Percentiles rank a stretch among this genome's conserved stretches.
Conservation (phyloP, 2,113 vertebrate genomes). For the Podarcis muralis region DNA sequence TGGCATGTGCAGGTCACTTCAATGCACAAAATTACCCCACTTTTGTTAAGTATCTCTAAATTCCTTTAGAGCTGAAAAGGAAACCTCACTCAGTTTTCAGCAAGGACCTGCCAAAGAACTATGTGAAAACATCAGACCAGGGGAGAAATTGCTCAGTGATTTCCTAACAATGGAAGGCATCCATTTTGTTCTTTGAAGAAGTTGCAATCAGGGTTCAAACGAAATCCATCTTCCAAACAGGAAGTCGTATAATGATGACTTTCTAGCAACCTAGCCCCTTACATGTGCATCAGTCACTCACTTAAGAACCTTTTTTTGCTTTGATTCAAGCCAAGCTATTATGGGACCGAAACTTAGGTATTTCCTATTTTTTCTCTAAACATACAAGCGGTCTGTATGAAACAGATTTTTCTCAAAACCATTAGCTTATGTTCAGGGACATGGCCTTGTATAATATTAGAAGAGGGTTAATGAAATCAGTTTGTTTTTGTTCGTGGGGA, state of each 20-base stretch:
- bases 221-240: slow-evolving; percentile 69
- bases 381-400: neutral
- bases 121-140: neutral
- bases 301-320: slow-evolving; percentile 21
- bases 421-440: slow-evolving; percentile 34
- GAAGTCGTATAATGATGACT: slow-evolving; percentile 62
- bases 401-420: slow-evolving; percentile 18
- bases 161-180: slow-evolving; percentile 46
- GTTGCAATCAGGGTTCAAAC: slow-evolving; percentile 41
- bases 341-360: neutral
- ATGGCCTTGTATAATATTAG: slow-evolving; percentile 13
- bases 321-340: slow-evolving; percentile 33
- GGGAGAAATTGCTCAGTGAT: slow-evolving; percentile 30
- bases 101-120: slow-evolving; percentile 30
- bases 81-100: slow-evolving; percentile 43
- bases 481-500: slow-evolving; percentile 43
- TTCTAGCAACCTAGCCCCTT: slow-evolving; percentile 57
- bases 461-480: neutral
- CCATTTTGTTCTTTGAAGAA: slow-evolving; percentile 56
- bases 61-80: slow-evolving; percentile 35
- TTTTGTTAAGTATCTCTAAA: neutral
- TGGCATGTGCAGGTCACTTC: neutral
- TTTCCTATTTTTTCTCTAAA: slow-evolving; percentile 62
- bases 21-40: neutral
- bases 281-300: slow-evolving; percentile 46